A percentile compares a stretch with the other conserved stretches of the same genome.
Conservation (phyloP, 2,113 vertebrate species). For the Struthidea cinerea region DNA sequence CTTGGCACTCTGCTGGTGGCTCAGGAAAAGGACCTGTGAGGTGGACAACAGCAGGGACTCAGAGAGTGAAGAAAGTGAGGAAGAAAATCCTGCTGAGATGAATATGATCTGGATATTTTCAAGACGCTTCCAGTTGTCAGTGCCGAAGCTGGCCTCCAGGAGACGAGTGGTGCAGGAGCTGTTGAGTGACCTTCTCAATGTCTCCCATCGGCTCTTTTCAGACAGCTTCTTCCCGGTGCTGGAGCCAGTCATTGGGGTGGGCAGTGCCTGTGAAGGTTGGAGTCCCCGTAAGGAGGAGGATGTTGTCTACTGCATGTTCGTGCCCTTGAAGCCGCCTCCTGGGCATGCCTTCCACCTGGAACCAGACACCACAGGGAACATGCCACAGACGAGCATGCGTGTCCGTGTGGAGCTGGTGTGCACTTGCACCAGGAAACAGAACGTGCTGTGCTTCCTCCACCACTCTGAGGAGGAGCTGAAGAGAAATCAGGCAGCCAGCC, state of each 20-base stretch:
- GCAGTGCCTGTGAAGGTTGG: background rate
- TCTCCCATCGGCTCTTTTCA: background rate
- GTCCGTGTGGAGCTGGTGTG: background rate
- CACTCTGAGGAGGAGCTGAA: background rate
- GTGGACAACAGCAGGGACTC: background rate
- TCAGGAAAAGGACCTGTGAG: background rate
- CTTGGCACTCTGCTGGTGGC: background rate
- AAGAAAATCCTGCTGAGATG: background rate
- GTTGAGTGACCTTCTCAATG: background rate
- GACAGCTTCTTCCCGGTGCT: background rate
- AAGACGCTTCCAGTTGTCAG: background rate
- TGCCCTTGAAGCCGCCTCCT: background rate
- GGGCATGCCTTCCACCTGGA: background rate
- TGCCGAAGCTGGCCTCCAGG: background rate
- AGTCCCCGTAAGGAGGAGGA: background rate
- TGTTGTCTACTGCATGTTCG: background rate
- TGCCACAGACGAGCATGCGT: fast-evolving
- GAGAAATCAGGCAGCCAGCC: background rate
- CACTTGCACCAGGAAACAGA: background rate
- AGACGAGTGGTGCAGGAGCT: background rate
- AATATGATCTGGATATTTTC: background rate
- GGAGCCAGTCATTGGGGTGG: background rate
- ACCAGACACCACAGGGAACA: fast-evolving
- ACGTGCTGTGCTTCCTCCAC: background rate
- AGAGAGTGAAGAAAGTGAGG: background rate